Percentiles rank a stretch among this genome's conserved stretches.
Conservation (phyloP, 2,797 vertebrate species). For the Macroramphosus scolopax region DNA sequence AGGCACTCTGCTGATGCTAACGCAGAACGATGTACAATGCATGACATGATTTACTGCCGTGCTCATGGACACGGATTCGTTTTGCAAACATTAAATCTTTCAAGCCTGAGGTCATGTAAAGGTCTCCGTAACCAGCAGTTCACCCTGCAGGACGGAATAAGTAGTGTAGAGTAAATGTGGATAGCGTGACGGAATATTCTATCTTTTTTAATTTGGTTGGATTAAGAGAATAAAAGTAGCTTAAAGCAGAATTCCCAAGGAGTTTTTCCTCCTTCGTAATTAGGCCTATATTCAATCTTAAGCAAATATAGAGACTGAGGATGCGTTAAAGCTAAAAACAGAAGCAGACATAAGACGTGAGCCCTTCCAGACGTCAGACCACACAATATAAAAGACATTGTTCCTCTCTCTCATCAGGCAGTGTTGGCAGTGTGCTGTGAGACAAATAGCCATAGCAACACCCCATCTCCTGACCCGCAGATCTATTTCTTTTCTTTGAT, state of each 20-base stretch:
- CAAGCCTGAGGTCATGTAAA: slow-evolving; percentile 11
- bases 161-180: too few relatives aligned
- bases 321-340: too few relatives aligned
- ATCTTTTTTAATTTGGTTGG: slow-evolving; percentile 2
- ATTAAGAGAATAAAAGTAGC: neutral
- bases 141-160: slow-evolving; percentile 6
- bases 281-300: too few relatives aligned
- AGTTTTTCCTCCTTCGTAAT: too few relatives aligned
- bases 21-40: slow-evolving; percentile 18
- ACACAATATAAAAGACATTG: neutral
- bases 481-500: slow-evolving; percentile 5
- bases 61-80: slow-evolving; percentile 8
- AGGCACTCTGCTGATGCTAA: slow-evolving; percentile 21
- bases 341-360: too few relatives aligned
- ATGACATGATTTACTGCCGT: slow-evolving; percentile 16
- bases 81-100: slow-evolving; percentile 16
- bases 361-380: too few relatives aligned
- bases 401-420: slow-evolving; percentile 3
- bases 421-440: slow-evolving; percentile 25
- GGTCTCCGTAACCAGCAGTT: slow-evolving; percentile 4
- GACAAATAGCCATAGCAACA: slow-evolving; percentile 56
- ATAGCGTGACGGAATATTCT: too few relatives aligned
- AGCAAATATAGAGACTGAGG: too few relatives aligned
- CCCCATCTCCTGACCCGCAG: slow-evolving; percentile 23
- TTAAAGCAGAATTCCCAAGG: neutral